These are phyloP conservation scores for Drosophila arizonae DNA, from an alignment of 1,140 invertebrate genomes.

Conservation along the genomic window DNA sequence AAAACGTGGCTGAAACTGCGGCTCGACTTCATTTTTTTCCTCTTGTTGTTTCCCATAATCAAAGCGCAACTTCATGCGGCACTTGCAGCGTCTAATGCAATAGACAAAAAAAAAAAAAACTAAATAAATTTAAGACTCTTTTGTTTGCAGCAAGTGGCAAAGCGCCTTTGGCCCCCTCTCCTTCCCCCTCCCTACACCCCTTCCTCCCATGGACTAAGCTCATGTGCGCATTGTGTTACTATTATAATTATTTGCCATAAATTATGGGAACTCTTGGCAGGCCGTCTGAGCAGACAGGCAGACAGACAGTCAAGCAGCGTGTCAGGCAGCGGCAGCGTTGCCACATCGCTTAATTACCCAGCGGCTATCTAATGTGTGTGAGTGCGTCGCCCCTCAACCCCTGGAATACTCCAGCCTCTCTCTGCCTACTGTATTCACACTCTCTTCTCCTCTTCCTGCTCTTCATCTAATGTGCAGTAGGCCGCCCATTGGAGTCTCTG, in stretches of 20 bases:
- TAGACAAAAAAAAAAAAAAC: constrained; percentile 40
- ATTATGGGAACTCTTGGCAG: constrained; percentile 63
- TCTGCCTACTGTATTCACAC: neutral
- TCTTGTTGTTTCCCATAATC: constrained; percentile 66
- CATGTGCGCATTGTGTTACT: constrained; percentile 66
- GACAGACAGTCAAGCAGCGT: constrained; percentile 21
- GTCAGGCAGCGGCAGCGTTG: constrained; percentile 46
- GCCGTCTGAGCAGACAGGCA: constrained; percentile 6
- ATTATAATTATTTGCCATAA: constrained; percentile 79
- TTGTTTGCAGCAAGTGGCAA: constrained; percentile 42
- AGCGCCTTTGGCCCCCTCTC: neutral
- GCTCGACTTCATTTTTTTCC: constrained; percentile 11
- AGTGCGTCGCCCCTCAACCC: constrained; percentile 16
- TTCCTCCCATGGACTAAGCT: neutral
- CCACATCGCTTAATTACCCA: constrained; percentile 76
- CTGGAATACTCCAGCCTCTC: neutral
- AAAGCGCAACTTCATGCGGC: constrained; percentile 56
- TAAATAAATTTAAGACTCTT: constrained; percentile 78
- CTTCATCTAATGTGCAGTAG: neutral
- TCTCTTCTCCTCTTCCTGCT: neutral
- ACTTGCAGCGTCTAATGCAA: constrained; percentile 56
- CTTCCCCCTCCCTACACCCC: no score
- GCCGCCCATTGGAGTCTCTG: neutral
- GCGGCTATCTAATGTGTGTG: constrained; percentile 59
- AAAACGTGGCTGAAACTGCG: constrained; percentile 14